These are phyloP conservation scores for Drosophila imparisetae DNA, from an alignment of 2,888 invertebrate species.

Conservation along the genomic window DNA sequence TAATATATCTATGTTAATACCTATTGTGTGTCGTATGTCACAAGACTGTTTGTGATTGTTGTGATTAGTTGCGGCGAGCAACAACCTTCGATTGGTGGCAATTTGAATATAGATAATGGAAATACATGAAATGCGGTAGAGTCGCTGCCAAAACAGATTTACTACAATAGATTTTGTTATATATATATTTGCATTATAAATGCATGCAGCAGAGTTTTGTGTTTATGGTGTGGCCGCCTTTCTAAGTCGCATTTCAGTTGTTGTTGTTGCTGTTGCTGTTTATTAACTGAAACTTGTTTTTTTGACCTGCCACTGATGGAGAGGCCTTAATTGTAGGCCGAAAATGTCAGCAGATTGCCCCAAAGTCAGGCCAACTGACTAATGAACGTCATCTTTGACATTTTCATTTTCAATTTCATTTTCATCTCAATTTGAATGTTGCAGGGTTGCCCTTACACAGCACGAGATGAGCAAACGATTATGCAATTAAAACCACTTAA, in stretches of 20 bases:
- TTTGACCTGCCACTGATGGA: slow-evolving; percentile 9
- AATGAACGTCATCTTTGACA: slow-evolving; percentile 59
- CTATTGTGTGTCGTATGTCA: slow-evolving; percentile 20
- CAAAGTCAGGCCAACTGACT: slow-evolving; percentile 13
- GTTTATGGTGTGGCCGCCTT: slow-evolving; percentile 38
- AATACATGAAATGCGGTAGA: slow-evolving; percentile 66
- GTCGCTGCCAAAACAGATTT: slow-evolving; percentile 22
- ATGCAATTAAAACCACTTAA: slow-evolving; percentile 29
- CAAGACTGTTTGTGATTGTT: slow-evolving; percentile 32
- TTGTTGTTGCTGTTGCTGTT: slow-evolving; percentile 1
- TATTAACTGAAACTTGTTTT: slow-evolving; percentile 28
- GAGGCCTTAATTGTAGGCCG: slow-evolving; percentile 34
- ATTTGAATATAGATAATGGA: slow-evolving; percentile 64
- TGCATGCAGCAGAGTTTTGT: slow-evolving; percentile 24
- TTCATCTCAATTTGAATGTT: slow-evolving; percentile 23
- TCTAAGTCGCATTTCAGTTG: slow-evolving; percentile 39
- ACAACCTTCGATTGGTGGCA: slow-evolving; percentile 45
- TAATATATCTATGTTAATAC: slow-evolving; percentile 1
- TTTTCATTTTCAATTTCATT: slow-evolving; percentile 48
- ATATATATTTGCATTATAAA: slow-evolving; percentile 62
- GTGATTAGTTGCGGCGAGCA: slow-evolving; percentile 40
- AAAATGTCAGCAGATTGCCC: slow-evolving; percentile 41
- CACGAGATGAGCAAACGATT: slow-evolving; percentile 23
- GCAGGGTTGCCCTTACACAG: slow-evolving; percentile 12
- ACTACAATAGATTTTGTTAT: slow-evolving; percentile 47